A percentile compares a stretch with the other conserved stretches of the same genome.
These are phyloP conservation scores for Pherbina coryleti DNA, from an alignment of 2,888 invertebrate genomes.

Conservation along the genomic window DNA sequence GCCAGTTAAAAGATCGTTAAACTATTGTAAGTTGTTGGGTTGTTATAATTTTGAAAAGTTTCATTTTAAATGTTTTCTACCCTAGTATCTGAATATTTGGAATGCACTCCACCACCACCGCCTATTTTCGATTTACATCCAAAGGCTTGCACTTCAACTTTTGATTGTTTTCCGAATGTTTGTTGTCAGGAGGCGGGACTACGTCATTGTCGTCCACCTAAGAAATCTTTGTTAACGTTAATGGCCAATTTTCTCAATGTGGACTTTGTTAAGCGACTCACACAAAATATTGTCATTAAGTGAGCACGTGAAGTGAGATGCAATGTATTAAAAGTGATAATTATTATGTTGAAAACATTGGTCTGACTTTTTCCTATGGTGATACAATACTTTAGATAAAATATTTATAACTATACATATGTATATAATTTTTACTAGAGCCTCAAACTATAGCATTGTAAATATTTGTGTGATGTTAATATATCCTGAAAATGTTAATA, in stretches of 20 bases:
- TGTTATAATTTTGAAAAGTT: not conserved
- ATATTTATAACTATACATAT: too few species aligned
- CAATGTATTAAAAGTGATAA: not conserved
- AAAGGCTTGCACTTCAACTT: slow-evolving; percentile 77
- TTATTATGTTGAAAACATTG: too few species aligned
- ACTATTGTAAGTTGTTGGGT: slow-evolving; percentile 72
- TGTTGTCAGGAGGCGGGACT: slow-evolving; percentile 83
- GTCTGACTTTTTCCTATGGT: too few species aligned
- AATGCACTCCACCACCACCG: slow-evolving; percentile 79
- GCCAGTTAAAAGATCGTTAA: slow-evolving; percentile 75
- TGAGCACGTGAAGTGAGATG: slow-evolving; percentile 40
- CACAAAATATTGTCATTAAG: slow-evolving; percentile 68
- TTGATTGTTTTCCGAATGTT: slow-evolving; percentile 84
- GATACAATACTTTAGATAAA: too few species aligned
- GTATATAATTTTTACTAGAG: too few species aligned
- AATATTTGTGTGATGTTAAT: too few species aligned
- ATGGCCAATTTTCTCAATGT: slow-evolving; percentile 72
- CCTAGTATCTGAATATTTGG: slow-evolving; percentile 76
- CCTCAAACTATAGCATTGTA: too few species aligned
- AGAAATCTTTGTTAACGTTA: slow-evolving; percentile 77
- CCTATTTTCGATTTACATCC: slow-evolving; percentile 79
- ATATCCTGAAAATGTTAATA: too few species aligned
- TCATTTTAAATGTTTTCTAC: slow-evolving; percentile 1
- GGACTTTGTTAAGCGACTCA: slow-evolving; percentile 66
- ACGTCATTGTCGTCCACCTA: slow-evolving; percentile 81